Evolutionary conservation across 2,888 invertebrate species (phyloP).

Genomic region (Acleris emargana): DNA sequence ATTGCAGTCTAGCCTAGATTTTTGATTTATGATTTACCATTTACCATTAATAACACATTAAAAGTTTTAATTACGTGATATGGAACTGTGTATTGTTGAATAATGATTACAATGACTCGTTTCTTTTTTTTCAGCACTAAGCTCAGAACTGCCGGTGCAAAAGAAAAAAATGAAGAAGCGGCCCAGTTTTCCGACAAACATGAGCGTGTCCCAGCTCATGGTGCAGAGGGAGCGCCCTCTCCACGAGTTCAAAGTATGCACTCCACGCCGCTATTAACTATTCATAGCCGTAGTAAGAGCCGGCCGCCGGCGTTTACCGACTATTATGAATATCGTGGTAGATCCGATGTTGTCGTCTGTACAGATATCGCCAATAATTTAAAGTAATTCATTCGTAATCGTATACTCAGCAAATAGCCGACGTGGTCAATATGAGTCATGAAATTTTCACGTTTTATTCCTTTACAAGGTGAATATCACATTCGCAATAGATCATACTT

Average conservation of each 20-base stretch:
- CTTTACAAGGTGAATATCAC: no score
- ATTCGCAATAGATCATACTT: no score
- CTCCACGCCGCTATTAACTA: conserved; percentile 47
- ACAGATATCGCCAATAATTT: conserved; percentile 19
- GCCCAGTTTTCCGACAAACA: conserved; percentile 83
- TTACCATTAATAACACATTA: no score
- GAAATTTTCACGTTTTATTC: background rate
- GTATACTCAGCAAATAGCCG: background rate
- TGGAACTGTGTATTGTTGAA: no score
- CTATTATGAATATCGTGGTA: conserved; percentile 43
- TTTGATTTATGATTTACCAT: no score
- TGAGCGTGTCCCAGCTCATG: conserved; percentile 86
- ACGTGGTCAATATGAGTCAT: background rate
- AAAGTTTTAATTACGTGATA: no score
- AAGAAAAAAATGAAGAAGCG: conserved; percentile 87
- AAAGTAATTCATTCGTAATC: conserved; percentile 7
- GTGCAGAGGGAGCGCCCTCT: conserved; percentile 85
- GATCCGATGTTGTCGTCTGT: conserved; percentile 45
- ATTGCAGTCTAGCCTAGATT: no score
- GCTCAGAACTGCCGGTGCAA: conserved; percentile 71
- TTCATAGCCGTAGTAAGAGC: conserved; percentile 66
- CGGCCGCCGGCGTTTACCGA: conserved; percentile 60
- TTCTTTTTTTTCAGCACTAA: conserved; percentile 53
- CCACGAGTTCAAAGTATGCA: conserved; percentile 77
- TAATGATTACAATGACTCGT: background rate